These are phyloP conservation scores for Panthera tigris DNA, from an alignment of 2,113 vertebrate species.

Conservation along the genomic window DNA sequence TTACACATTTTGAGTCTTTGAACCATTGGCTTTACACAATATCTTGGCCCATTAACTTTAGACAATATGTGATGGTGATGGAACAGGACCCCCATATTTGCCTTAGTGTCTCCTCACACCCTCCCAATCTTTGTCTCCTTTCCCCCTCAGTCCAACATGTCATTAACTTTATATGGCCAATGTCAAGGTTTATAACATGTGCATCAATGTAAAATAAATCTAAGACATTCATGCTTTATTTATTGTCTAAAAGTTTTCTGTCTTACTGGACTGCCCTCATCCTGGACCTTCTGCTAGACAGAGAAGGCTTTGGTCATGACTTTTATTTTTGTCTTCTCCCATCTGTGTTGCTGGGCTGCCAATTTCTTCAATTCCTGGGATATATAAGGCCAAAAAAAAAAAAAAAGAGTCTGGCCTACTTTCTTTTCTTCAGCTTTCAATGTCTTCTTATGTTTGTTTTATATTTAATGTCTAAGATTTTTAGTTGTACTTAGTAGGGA, in stretches of 20 bases:
- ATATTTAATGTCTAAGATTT: background rate
- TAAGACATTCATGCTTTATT: background rate
- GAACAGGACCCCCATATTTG: background rate
- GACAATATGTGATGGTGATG: background rate
- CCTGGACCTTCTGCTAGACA: background rate
- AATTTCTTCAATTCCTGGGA: background rate
- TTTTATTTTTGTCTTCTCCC: background rate
- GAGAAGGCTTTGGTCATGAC: background rate
- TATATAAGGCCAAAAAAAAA: no score
- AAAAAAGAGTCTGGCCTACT: background rate
- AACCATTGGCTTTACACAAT: background rate
- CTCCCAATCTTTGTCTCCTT: background rate
- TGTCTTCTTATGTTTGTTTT: background rate
- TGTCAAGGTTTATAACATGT: constrained; percentile 4
- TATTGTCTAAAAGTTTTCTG: background rate
- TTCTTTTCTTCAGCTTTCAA: background rate
- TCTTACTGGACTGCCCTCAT: background rate
- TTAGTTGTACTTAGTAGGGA: background rate
- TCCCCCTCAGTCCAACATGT: background rate
- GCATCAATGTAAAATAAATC: background rate
- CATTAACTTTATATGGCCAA: background rate
- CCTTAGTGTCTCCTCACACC: background rate
- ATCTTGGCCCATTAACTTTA: background rate
- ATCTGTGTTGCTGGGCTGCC: background rate
- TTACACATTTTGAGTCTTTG: background rate